phyloP scores from a whole-genome alignment of 2,113 vertebrate genomes.

The Desmodus rotundus region DNA sequence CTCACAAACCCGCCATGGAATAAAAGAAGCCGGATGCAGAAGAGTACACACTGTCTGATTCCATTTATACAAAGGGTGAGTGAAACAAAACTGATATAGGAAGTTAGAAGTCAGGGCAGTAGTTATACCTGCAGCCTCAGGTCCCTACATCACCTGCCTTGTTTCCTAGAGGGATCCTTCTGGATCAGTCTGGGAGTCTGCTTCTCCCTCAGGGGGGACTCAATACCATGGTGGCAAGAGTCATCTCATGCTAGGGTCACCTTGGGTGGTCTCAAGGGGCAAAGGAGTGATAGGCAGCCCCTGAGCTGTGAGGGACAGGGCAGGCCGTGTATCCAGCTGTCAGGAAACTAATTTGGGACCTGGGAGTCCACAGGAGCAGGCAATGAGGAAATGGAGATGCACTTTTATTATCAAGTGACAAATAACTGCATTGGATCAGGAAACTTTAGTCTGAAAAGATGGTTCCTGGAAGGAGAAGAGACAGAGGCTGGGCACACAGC shows the following conservation, averaged over 20 bases:
- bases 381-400: not conserved
- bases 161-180: not conserved
- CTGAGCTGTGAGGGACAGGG: not conserved
- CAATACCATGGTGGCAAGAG: not conserved
- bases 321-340: no score
- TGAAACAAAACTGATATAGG: not conserved
- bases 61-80: not conserved
- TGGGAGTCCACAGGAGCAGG: not conserved
- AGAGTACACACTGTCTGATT: not conserved
- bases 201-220: not conserved
- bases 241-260: not conserved
- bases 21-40: not conserved
- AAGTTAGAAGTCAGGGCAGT: not conserved
- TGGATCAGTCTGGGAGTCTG: not conserved
- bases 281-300: not conserved
- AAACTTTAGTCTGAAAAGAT: not conserved
- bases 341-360: no score
- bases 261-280: not conserved
- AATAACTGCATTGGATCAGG: not conserved
- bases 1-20: not conserved
- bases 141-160: not conserved
- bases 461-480: not conserved
- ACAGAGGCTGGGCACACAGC: not conserved
- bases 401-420: not conserved
- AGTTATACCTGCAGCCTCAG: not conserved